phyloP scores from a whole-genome alignment of 2,797 vertebrate species.

The Austrolebias charrua region DNA sequence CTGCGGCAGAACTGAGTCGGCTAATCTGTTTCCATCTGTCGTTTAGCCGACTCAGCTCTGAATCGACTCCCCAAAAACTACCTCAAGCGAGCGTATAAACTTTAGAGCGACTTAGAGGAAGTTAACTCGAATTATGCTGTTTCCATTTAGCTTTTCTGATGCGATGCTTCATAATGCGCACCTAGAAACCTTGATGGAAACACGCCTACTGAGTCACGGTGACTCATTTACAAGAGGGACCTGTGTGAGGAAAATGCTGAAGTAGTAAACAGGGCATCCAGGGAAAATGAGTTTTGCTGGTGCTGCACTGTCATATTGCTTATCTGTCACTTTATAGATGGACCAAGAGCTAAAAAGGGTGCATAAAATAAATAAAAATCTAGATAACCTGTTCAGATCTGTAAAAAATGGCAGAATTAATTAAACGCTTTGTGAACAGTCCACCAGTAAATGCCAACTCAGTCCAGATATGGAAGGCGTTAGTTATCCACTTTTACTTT shows the following conservation, averaged over 20 bases:
- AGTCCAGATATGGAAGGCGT: background rate
- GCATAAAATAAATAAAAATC: background rate
- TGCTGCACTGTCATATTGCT: constrained; percentile 18
- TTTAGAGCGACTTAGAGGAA: too few species aligned
- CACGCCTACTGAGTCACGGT: too few species aligned
- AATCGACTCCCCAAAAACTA: too few species aligned
- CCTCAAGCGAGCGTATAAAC: too few species aligned
- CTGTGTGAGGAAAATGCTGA: constrained; percentile 44
- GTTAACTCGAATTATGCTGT: too few species aligned
- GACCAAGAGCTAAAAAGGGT: background rate
- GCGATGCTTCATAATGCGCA: too few species aligned
- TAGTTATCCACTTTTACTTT: background rate
- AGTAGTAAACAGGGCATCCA: constrained; percentile 23
- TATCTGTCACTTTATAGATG: constrained; percentile 22
- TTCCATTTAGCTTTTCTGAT: too few species aligned
- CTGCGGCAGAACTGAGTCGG: too few species aligned
- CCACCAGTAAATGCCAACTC: background rate
- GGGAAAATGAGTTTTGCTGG: constrained; percentile 18
- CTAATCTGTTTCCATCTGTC: too few species aligned
- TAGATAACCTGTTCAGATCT: background rate
- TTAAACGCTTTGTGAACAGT: background rate
- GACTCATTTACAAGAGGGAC: too few species aligned
- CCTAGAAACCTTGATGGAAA: too few species aligned
- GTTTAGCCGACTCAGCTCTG: too few species aligned
- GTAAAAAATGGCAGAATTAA: constrained; percentile 1